Conservation (phyloP, 2,888 invertebrate species). For the Acanthosepion lycidas region DNA sequence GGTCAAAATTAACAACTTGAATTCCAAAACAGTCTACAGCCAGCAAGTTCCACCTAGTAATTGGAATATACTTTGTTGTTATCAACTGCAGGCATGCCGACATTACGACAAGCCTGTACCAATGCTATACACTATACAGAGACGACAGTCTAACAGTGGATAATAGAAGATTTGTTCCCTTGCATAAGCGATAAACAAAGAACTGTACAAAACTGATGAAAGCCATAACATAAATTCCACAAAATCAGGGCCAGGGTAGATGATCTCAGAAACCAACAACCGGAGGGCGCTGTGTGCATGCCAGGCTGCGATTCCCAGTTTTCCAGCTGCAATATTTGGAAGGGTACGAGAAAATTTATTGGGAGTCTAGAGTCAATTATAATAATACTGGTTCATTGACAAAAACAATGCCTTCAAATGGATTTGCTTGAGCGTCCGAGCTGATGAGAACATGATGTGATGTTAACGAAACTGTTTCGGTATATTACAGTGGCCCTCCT, state of each 20-base stretch:
- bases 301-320: conserved; percentile 33
- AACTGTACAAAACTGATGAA: conserved; percentile 46
- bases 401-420: conserved; percentile 24
- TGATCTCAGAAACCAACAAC: conserved; percentile 20
- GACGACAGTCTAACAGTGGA: conserved; percentile 47
- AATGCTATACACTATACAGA: conserved; percentile 46
- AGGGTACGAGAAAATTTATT: conserved; percentile 23
- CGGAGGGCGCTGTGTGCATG: conserved; percentile 18
- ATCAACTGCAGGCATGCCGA: conserved; percentile 33
- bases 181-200: conserved; percentile 44
- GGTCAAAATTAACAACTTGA: conserved; percentile 39
- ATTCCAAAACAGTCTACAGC: conserved; percentile 40
- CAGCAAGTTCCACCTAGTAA: conserved; percentile 39
- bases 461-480: conserved; percentile 24
- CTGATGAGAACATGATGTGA: conserved; percentile 41
- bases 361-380: background rate
- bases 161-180: conserved; percentile 37
- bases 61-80: conserved; percentile 42
- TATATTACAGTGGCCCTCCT: conserved; percentile 34
- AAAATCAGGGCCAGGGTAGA: conserved; percentile 34
- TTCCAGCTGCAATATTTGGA: conserved; percentile 33
- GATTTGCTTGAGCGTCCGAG: conserved; percentile 43
- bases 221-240: conserved; percentile 42
- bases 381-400: conserved; percentile 45
- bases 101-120: background rate